Percentiles rank a stretch among this genome's conserved stretches.
These are phyloP conservation scores for Pithys albifrons DNA, from an alignment of 2,113 vertebrate genomes.

Conservation along the genomic window DNA sequence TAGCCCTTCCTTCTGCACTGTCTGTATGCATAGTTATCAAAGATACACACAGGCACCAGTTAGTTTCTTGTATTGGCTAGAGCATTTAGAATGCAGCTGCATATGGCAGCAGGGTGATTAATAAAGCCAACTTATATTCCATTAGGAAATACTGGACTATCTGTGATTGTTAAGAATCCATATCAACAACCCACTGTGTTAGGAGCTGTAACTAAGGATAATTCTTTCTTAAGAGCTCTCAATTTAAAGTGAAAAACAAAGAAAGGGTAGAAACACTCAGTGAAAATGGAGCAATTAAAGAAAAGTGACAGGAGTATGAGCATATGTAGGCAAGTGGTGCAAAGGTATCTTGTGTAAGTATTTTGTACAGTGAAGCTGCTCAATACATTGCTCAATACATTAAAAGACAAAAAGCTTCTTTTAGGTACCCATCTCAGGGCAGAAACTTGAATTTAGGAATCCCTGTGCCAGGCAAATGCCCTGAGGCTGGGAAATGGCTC, in stretches of 20 bases:
- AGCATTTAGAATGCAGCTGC: not conserved
- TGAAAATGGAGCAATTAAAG: not conserved
- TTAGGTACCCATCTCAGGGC: not conserved
- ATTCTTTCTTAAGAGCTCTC: not conserved
- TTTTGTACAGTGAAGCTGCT: not conserved
- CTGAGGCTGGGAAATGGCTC: fast-evolving
- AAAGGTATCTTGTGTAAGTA: not conserved
- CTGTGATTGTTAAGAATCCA: not conserved
- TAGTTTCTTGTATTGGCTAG: not conserved
- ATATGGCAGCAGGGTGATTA: not conserved
- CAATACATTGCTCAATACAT: not conserved
- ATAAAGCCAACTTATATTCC: not conserved
- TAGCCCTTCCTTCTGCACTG: not conserved
- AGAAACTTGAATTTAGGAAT: not conserved
- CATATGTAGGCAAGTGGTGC: not conserved
- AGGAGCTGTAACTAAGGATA: not conserved
- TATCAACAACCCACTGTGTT: not conserved
- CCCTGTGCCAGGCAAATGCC: not conserved
- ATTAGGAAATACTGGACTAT: not conserved
- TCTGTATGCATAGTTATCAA: not conserved
- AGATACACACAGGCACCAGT: not conserved
- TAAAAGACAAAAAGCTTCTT: not conserved
- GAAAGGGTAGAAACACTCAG: not conserved
- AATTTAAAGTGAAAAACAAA: not conserved
- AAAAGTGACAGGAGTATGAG: not conserved